phyloP scores from a whole-genome alignment of 2,113 vertebrate species.

The Melanerpes aurifrons region DNA sequence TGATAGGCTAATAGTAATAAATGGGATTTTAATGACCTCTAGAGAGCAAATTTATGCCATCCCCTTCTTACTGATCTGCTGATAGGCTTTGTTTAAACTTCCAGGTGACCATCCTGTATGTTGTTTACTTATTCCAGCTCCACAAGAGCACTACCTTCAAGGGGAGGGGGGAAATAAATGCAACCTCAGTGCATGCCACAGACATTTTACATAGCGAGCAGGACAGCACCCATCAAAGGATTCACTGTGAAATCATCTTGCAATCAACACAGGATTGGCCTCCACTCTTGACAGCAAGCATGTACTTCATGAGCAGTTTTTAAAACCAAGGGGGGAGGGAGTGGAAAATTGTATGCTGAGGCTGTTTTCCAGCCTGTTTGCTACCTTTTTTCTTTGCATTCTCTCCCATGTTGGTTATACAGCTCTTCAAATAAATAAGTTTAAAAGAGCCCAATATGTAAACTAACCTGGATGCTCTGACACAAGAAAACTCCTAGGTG shows the following conservation, averaged over 20 bases:
- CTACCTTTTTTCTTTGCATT: constrained; percentile 81
- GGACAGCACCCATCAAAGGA: constrained; percentile 47
- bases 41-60: background rate
- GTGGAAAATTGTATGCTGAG: constrained; percentile 64
- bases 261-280: constrained; percentile 63
- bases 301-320: constrained; percentile 75
- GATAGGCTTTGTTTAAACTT: constrained; percentile 49
- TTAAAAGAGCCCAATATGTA: constrained; percentile 21
- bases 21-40: background rate
- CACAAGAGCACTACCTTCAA: constrained; percentile 66
- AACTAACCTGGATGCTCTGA: constrained; percentile 53
- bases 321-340: constrained; percentile 62
- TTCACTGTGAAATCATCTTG: constrained; percentile 65
- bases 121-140: constrained; percentile 68
- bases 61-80: background rate
- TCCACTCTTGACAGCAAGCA: constrained; percentile 74
- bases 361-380: constrained; percentile 82
- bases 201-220: constrained; percentile 51
- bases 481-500: constrained; percentile 65
- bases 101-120: constrained; percentile 46
- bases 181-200: constrained; percentile 76
- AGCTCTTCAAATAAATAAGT: constrained; percentile 67
- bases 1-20: background rate
- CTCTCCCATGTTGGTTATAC: constrained; percentile 75
- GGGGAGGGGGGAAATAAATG: constrained; percentile 32